phyloP scores from a whole-genome alignment of 2,113 vertebrate genomes.

The Lasiurus cinereus region DNA sequence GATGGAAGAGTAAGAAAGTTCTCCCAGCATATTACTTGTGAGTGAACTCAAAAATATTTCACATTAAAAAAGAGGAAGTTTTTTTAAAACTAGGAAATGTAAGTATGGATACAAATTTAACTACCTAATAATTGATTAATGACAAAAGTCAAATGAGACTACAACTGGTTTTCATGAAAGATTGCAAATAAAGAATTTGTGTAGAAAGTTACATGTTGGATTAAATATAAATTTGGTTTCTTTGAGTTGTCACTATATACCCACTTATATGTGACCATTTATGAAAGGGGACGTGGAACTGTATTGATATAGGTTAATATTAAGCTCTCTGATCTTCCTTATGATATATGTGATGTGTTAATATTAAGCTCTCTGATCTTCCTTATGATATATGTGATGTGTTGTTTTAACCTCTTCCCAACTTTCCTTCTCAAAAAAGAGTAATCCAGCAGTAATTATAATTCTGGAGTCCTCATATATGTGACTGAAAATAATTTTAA shows the following conservation, averaged over 20 bases:
- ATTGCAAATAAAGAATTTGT: neutral
- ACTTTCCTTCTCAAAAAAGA: neutral
- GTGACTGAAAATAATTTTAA: neutral
- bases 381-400: neutral
- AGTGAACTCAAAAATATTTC: neutral
- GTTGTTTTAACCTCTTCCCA: neutral
- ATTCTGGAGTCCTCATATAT: neutral
- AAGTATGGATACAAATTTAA: neutral
- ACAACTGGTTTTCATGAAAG: neutral
- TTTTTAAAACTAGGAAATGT: neutral
- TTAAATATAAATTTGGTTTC: neutral
- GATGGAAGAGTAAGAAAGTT: neutral
- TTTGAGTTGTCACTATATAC: neutral
- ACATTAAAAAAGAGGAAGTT: neutral
- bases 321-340: neutral
- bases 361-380: neutral
- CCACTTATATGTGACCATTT: neutral
- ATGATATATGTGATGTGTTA: neutral
- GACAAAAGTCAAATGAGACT: neutral
- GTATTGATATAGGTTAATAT: neutral
- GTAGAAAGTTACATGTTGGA: neutral
- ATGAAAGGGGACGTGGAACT: neutral
- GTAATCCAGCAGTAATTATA: neutral
- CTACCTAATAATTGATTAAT: neutral
- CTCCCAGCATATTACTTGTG: neutral